Evolutionary conservation across 2,797 vertebrate genomes (phyloP).

Genomic region (Hydrocynus forskahlii): DNA sequence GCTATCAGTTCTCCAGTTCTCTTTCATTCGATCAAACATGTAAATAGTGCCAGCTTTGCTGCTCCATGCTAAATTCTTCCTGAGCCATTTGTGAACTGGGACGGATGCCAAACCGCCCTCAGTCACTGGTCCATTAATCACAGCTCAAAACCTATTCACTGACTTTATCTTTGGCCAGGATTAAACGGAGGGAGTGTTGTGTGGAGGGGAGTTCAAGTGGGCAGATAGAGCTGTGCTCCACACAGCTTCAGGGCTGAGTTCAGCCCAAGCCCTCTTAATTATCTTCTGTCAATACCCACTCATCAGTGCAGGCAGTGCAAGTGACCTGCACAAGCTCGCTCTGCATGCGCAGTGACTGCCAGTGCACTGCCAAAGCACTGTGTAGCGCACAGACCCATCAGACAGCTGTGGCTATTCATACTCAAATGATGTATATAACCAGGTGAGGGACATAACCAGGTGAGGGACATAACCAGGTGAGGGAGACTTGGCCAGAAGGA

Average conservation of each 20-base stretch:
- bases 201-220: not conserved
- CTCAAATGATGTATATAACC: no score
- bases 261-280: constrained; percentile 46
- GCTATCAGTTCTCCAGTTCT: not conserved
- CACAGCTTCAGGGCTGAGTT: constrained; percentile 15
- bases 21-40: not conserved
- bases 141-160: constrained; percentile 11
- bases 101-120: not conserved
- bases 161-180: constrained; percentile 21
- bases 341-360: constrained; percentile 8
- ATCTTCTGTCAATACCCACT: constrained; percentile 49
- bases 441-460: not conserved
- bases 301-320: constrained; percentile 14
- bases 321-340: constrained; percentile 25
- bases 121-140: constrained; percentile 28
- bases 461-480: not conserved
- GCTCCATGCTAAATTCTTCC: not conserved
- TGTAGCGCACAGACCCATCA: not conserved
- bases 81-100: not conserved
- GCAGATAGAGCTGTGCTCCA: constrained; percentile 13
- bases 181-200: not conserved
- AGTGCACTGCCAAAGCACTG: not conserved
- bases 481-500: constrained; percentile 8
- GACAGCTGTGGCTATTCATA: not conserved
- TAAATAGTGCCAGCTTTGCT: not conserved